Base-by-base conservation (phyloP, 2,113 vertebrate species). In the Gobio gobio region DNA sequence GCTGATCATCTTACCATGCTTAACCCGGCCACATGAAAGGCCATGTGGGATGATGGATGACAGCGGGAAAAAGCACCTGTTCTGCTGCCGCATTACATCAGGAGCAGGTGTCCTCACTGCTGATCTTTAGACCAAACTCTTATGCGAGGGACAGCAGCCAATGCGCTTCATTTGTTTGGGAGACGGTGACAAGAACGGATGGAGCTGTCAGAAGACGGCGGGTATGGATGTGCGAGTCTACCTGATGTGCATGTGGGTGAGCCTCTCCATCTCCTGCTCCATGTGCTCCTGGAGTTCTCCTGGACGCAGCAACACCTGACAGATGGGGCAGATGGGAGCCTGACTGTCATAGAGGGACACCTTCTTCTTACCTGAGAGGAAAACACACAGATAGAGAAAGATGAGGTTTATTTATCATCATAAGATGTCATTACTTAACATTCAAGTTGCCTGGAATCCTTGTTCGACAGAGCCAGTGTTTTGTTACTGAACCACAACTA, bases 241-340 rank as follows among this genome's bases (percentile, higher is more conserved):
- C 98, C 98, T 98, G 93, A 97, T 90, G 80, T 97, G 97, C 91
- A 98, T 95, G 86, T 96, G 93, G 0, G 96, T 96, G 92, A 99
- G 96, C 91, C 98, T 95, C 90, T 99, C 97, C 88, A 99, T 94
- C 92, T 99, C 98, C 78, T 99, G 98, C 87, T 99, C 98, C 98
- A 99, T 99, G 94, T 99, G 98, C 45, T 99, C 98, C 90, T 98
- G 98, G 33, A 99, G 92, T 89, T 99, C 98, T 78, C 97, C 97
- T 0, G 98, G 98, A 89, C 98, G 95, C 90, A 99, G 96, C 87
- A 99, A 94, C 63, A 99, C 97, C 93, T 99, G 97, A 92, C 98
- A 99, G 93, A 99, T 98, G 86, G 98, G 98, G 92, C 98, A 99
- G 89, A 99, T 95, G 0, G 98, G 98, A 90, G 98, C 96, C 92